Evolutionary conservation across 2,888 invertebrate species (phyloP).

Genomic region (Ectropis crepuscularia): DNA sequence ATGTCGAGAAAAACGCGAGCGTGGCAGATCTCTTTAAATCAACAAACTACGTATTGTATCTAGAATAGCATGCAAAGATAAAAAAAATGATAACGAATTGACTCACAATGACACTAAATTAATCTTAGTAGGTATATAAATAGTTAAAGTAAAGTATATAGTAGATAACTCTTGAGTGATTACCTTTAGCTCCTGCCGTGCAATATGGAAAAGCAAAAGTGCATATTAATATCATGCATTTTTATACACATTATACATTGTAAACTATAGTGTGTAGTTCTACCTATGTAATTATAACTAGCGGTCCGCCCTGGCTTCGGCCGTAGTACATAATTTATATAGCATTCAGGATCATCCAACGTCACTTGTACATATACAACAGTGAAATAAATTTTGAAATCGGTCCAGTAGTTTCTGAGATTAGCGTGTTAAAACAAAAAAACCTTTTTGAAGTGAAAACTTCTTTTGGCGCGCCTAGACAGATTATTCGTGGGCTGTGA

Average conservation of each 20-base stretch:
- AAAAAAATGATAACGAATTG: constrained; percentile 22
- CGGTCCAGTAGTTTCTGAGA: too few species aligned
- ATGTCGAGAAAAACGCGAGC: not conserved
- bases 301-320: too few species aligned
- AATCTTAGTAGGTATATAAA: constrained; percentile 30
- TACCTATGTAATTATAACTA: not conserved
- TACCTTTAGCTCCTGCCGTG: constrained; percentile 81
- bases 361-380: too few species aligned
- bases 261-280: not conserved
- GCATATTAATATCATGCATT: constrained; percentile 56
- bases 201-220: constrained; percentile 66
- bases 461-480: too few species aligned
- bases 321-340: too few species aligned
- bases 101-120: constrained; percentile 8
- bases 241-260: constrained; percentile 18
- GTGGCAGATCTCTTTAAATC: not conserved
- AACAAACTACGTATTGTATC: constrained; percentile 4
- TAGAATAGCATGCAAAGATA: constrained; percentile 29
- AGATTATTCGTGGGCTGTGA: too few species aligned
- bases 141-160: constrained; percentile 13
- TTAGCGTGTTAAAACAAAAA: too few species aligned
- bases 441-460: too few species aligned
- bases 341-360: too few species aligned
- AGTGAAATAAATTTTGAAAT: too few species aligned
- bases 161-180: constrained; percentile 43